phyloP scores from a whole-genome alignment of 2,797 vertebrate species.

The Melanitta fusca region DNA sequence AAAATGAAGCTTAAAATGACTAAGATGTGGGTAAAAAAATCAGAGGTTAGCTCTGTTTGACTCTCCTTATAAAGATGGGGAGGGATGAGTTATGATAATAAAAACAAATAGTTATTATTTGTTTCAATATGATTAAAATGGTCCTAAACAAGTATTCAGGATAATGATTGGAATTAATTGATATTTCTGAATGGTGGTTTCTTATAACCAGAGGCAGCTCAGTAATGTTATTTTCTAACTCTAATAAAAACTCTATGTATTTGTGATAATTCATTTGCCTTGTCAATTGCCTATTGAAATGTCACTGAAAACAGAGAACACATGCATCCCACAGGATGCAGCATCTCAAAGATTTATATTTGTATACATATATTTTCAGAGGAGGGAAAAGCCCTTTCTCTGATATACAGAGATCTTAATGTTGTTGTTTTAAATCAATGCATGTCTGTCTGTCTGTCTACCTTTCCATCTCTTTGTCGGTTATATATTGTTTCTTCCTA shows the following conservation, averaged over 20 bases:
- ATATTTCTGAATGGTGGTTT: neutral
- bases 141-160: neutral
- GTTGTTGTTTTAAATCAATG: neutral
- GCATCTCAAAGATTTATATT: neutral
- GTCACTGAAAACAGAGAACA: neutral
- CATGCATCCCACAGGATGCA: neutral
- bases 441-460: neutral
- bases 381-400: neutral
- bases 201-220: neutral
- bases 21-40: neutral
- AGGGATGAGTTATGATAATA: neutral
- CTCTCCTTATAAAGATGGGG: neutral
- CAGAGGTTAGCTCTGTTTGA: neutral
- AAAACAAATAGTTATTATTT: neutral
- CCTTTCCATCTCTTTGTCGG: neutral
- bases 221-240: neutral
- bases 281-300: neutral
- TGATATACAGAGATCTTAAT: neutral
- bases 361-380: neutral
- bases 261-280: neutral
- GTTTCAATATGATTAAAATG: neutral
- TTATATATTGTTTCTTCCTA: neutral
- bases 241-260: neutral
- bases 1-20: neutral
- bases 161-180: neutral